These are phyloP conservation scores for Cuniculus paca DNA, from an alignment of 2,797 vertebrate species.

Conservation along the genomic window DNA sequence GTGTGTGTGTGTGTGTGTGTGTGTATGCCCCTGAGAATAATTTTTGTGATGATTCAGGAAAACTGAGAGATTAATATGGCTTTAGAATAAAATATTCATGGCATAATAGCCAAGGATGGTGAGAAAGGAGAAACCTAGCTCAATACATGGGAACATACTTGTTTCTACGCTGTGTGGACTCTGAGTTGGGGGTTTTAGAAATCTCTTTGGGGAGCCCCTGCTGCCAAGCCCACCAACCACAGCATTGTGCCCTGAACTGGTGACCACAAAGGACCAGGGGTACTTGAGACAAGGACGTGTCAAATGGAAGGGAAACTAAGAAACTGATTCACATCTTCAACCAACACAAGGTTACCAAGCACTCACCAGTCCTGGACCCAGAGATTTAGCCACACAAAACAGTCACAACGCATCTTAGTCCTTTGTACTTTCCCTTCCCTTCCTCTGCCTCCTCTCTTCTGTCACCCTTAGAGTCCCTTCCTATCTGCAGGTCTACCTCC, in stretches of 20 bases:
- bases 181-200: neutral
- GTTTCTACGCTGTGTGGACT: neutral
- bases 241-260: no score
- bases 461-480: neutral
- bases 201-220: neutral
- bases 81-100: neutral
- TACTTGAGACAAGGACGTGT: accelerated
- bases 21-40: neutral
- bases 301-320: neutral
- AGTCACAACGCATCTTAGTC: neutral
- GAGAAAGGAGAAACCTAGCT: neutral
- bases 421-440: neutral
- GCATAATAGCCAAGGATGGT: neutral
- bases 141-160: neutral
- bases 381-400: neutral
- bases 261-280: neutral
- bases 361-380: neutral
- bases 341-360: neutral
- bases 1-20: no score
- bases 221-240: neutral
- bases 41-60: neutral
- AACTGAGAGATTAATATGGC: neutral
- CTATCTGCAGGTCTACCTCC: neutral
- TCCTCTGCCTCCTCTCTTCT: neutral
- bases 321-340: neutral